Conservation (phyloP, 2,888 invertebrate genomes). For the Drosophila nr. perissopoda region DNA sequence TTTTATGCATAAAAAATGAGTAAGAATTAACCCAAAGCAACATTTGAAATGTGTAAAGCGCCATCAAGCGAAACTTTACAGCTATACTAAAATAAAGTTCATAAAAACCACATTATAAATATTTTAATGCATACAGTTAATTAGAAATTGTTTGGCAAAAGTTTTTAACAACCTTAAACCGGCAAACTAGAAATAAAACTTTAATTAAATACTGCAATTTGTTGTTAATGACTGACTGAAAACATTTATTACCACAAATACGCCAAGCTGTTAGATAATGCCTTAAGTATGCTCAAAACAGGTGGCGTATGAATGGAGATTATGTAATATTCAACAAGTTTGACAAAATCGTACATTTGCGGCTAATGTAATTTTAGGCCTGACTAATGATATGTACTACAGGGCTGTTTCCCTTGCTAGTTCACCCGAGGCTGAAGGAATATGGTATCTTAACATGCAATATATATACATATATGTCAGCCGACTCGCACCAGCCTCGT, state of each 20-base stretch:
- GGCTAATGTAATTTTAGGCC: not conserved
- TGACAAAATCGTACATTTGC: not conserved
- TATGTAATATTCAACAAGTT: not conserved
- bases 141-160: not conserved
- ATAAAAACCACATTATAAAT: not conserved
- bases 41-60: not conserved
- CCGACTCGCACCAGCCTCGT: not conserved
- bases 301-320: not conserved
- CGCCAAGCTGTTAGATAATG: not conserved
- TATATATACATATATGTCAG: constrained; percentile 1
- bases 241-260: not conserved
- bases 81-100: not conserved
- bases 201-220: not conserved
- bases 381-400: constrained; percentile 1
- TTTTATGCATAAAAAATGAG: constrained; percentile 1
- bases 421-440: not conserved
- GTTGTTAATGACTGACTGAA: not conserved
- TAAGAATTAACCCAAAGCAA: not conserved
- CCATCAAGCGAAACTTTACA: not conserved
- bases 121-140: not conserved
- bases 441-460: constrained; percentile 22
- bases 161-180: not conserved
- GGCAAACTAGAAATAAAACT: not conserved
- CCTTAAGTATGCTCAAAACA: not conserved
- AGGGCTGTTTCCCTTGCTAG: not conserved